Conservation (phyloP, 2,888 invertebrate genomes). For the Petrolisthes cinctipes region DNA sequence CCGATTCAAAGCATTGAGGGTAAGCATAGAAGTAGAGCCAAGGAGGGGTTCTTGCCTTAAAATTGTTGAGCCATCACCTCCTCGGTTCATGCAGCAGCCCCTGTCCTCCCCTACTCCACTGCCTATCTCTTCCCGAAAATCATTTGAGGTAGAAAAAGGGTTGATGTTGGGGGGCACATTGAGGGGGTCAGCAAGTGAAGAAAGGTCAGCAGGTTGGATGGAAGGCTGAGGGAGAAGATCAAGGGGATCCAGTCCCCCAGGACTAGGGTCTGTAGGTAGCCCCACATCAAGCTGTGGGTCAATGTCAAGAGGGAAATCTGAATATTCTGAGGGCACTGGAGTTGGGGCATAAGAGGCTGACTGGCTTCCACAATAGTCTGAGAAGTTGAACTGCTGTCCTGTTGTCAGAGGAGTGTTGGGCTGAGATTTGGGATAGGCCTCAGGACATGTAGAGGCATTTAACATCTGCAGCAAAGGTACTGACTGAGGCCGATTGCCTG, state of each 20-base stretch:
- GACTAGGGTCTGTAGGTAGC: conserved; percentile 24
- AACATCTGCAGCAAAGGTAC: conserved; percentile 63
- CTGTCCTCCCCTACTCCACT: neutral
- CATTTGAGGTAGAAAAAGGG: conserved; percentile 32
- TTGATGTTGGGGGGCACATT: conserved; percentile 55
- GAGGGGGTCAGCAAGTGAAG: conserved; percentile 46
- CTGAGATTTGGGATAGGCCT: conserved; percentile 57
- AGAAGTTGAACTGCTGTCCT: conserved; percentile 42
- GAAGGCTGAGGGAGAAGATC: conserved; percentile 30
- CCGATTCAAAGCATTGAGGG: conserved; percentile 63
- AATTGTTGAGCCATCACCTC: neutral
- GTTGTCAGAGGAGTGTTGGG: conserved; percentile 64
- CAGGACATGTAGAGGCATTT: conserved; percentile 35
- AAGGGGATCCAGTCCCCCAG: conserved; percentile 47
- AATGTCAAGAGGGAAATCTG: conserved; percentile 60
- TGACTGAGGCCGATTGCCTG: conserved; percentile 62
- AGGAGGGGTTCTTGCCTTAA: conserved; percentile 31
- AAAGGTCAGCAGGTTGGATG: conserved; percentile 37
- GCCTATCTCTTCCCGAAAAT: conserved; percentile 29
- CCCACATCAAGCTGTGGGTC: conserved; percentile 54
- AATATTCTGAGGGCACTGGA: conserved; percentile 64
- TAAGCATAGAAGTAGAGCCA: conserved; percentile 49
- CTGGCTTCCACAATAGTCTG: conserved; percentile 36
- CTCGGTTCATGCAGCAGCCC: neutral
- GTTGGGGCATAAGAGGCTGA: conserved; percentile 64